Percentiles rank a stretch among this genome's conserved stretches.
Conservation (phyloP, 1,140 invertebrate genomes). For the Epicauta chinensis region DNA sequence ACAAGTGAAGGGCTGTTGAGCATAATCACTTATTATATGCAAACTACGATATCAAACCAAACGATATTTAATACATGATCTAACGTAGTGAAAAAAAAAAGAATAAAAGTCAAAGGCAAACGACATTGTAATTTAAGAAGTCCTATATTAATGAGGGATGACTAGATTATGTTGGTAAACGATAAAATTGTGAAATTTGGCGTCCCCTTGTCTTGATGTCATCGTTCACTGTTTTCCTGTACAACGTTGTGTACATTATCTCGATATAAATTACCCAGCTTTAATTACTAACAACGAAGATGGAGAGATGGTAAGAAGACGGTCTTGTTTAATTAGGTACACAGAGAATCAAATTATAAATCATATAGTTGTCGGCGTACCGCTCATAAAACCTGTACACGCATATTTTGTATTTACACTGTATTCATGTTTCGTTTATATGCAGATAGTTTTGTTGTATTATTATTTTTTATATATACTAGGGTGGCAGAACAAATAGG, state of each 20-base stretch:
- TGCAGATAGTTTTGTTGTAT: too few relatives aligned
- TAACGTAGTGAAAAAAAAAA: too few relatives aligned
- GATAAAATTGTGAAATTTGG: constrained; percentile 15
- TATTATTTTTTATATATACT: too few relatives aligned
- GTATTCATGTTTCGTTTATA: neutral
- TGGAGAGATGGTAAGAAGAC: constrained; percentile 12
- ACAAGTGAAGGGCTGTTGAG: too few relatives aligned
- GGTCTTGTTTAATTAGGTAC: constrained; percentile 18
- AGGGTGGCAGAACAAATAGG: too few relatives aligned
- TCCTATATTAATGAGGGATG: too few relatives aligned
- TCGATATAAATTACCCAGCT: constrained; percentile 16
- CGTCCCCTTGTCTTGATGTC: constrained; percentile 17
- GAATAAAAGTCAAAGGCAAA: too few relatives aligned
- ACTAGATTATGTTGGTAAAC: neutral
- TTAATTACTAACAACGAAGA: constrained; percentile 16
- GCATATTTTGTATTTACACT: neutral
- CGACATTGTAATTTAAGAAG: too few relatives aligned
- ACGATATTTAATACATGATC: too few relatives aligned
- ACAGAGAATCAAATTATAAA: constrained; percentile 16
- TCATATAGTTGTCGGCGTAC: constrained; percentile 15
- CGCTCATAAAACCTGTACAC: constrained; percentile 9
- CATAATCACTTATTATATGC: too few relatives aligned
- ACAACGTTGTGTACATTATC: constrained; percentile 16
- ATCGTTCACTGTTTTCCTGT: constrained; percentile 11
- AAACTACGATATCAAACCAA: too few relatives aligned